Percentiles rank a stretch among this genome's conserved stretches.
phyloP scores from a whole-genome alignment of 2,797 vertebrate genomes.

The Sternarchorhynchus goeldii region DNA sequence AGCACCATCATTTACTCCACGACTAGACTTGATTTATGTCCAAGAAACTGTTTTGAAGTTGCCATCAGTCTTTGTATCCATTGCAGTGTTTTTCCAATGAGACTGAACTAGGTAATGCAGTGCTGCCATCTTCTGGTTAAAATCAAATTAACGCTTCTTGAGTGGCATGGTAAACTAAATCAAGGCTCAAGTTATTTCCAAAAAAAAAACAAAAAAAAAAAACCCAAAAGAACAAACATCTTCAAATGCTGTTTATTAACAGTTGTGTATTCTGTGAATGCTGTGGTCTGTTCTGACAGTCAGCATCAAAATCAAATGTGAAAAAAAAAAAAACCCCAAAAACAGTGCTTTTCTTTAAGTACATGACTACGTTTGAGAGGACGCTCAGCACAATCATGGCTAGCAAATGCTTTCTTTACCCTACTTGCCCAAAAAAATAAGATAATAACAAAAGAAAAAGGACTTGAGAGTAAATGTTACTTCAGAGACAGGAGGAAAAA shows the following conservation, averaged over 20 bases:
- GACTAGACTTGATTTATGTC: no score
- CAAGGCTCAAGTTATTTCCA: not conserved
- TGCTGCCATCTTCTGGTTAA: slow-evolving; percentile 43
- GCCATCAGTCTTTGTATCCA: no score
- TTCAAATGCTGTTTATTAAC: slow-evolving; percentile 38
- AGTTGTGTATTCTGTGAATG: slow-evolving; percentile 39
- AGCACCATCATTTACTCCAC: no score
- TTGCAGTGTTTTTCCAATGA: not conserved
- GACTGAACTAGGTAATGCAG: not conserved
- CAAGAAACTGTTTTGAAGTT: no score
- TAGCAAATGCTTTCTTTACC: slow-evolving; percentile 19
- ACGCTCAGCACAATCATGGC: slow-evolving; percentile 10
- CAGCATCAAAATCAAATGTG: slow-evolving; percentile 30
- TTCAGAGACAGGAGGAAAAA: slow-evolving; percentile 45
- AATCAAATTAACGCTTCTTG: not conserved
- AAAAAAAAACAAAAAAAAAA: not conserved
- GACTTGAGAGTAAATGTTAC: not conserved
- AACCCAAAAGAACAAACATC: not conserved
- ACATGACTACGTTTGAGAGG: slow-evolving; percentile 35
- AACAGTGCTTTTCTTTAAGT: slow-evolving; percentile 16
- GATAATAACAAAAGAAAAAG: slow-evolving; percentile 12
- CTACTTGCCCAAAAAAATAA: slow-evolving; percentile 2
- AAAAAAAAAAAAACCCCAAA: not conserved
- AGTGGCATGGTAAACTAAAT: not conserved
- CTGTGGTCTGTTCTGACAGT: slow-evolving; percentile 25